Conservation (phyloP, 2,888 invertebrate genomes). For the Cryptus viduatorius region DNA sequence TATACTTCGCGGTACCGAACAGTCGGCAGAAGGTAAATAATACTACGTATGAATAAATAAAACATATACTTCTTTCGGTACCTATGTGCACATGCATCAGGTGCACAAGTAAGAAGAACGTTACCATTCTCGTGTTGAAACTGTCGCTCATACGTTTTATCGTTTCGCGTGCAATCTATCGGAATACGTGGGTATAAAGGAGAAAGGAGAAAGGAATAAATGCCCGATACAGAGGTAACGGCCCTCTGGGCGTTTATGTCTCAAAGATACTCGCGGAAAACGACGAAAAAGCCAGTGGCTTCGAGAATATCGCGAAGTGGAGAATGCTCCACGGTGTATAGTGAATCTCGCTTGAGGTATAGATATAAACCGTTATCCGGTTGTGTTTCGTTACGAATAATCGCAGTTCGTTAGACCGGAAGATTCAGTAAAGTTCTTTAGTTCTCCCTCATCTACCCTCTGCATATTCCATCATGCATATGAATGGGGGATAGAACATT, state of each 20-base stretch:
- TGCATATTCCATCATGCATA: conserved; percentile 80
- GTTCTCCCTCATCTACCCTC: conserved; percentile 61
- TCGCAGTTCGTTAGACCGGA: conserved; percentile 76
- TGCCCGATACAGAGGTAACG: conserved; percentile 10
- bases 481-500: conserved; percentile 77
- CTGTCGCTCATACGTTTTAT: conserved; percentile 8
- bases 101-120: not conserved
- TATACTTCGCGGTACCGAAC: not conserved
- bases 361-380: conserved; percentile 58
- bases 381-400: conserved; percentile 77
- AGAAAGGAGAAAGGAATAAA: not conserved
- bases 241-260: not conserved
- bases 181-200: conserved; percentile 9
- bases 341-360: conserved; percentile 29
- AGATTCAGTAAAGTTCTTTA: conserved; percentile 64
- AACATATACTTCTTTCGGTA: not conserved
- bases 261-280: conserved; percentile 11
- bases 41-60: not conserved
- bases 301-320: conserved; percentile 9
- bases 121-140: not conserved
- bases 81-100: not conserved
- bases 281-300: not conserved
- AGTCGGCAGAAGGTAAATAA: not conserved
- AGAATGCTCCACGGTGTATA: not conserved
- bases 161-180: conserved; percentile 18